Percentiles rank a stretch among this genome's conserved stretches.
Conservation (phyloP, 2,888 invertebrate genomes). For the Bruchidius siliquastri region DNA sequence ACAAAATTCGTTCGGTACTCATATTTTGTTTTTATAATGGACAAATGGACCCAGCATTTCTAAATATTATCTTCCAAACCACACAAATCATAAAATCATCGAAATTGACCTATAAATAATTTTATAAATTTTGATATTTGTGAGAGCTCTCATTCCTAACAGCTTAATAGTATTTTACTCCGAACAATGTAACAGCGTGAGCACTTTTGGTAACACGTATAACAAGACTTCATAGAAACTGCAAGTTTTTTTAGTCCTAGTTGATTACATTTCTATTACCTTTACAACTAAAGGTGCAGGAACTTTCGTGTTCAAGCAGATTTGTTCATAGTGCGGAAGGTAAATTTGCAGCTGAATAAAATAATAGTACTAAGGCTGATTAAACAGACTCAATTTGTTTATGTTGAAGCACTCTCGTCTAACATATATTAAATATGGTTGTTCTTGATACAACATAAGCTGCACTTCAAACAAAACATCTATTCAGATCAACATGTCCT, state of each 20-base stretch:
- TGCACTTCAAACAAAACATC: too few relatives aligned
- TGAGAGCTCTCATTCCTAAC: neutral
- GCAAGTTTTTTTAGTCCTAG: constrained; percentile 20
- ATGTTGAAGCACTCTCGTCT: too few relatives aligned
- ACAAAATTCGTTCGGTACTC: too few relatives aligned
- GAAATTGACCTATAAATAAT: neutral
- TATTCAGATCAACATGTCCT: too few relatives aligned
- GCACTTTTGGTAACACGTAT: constrained; percentile 64
- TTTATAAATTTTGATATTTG: neutral
- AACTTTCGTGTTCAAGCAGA: neutral
- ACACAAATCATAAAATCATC: neutral
- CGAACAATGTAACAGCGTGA: constrained; percentile 55
- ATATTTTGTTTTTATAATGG: too few relatives aligned
- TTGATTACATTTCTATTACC: constrained; percentile 1
- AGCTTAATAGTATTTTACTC: neutral
- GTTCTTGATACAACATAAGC: too few relatives aligned
- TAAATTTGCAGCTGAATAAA: too few relatives aligned
- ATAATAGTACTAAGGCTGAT: too few relatives aligned
- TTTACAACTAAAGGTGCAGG: constrained; percentile 30
- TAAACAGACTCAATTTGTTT: too few relatives aligned
- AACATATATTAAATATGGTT: too few relatives aligned
- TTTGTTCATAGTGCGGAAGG: neutral
- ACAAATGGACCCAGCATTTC: too few relatives aligned
- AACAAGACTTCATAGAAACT: constrained; percentile 38
- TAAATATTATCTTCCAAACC: too few relatives aligned